These are phyloP conservation scores for Drosophila kanapiae DNA, from an alignment of 1,140 invertebrate species.

Conservation along the genomic window DNA sequence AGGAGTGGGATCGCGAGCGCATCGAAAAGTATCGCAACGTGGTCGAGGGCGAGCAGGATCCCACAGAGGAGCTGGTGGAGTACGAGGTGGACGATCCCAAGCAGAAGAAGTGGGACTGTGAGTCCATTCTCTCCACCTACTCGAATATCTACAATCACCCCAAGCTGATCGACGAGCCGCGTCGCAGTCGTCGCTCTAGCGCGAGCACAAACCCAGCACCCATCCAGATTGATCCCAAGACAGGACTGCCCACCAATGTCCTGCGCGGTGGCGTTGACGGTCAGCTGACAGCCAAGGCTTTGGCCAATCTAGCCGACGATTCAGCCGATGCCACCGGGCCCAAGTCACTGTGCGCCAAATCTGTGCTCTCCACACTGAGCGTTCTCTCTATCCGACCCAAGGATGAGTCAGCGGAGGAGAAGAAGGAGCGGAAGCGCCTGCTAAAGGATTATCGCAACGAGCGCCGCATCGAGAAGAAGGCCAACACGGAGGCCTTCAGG, in stretches of 20 bases:
- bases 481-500: conserved; percentile 94
- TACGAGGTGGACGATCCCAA: conserved; percentile 87
- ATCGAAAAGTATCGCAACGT: conserved; percentile 86
- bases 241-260: conserved; percentile 90
- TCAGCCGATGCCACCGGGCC: conserved; percentile 83
- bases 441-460: conserved; percentile 94
- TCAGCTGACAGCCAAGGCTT: conserved; percentile 89
- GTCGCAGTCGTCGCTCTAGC: conserved; percentile 86
- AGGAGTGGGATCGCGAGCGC: conserved; percentile 89
- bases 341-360: conserved; percentile 88
- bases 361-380: conserved; percentile 89
- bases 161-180: conserved; percentile 93
- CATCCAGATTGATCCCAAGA: conserved; percentile 90
- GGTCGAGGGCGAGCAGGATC: conserved; percentile 87
- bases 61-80: conserved; percentile 87
- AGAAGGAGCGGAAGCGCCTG: conserved; percentile 91
- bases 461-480: conserved; percentile 94
- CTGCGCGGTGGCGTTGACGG: conserved; percentile 86
- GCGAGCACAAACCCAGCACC: conserved; percentile 81
- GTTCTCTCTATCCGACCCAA: conserved; percentile 91
- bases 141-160: conserved; percentile 97
- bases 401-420: conserved; percentile 94
- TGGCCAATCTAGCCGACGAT: conserved; percentile 88
- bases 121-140: conserved; percentile 95
- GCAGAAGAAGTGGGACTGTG: conserved; percentile 95